Percentiles rank a stretch among this genome's conserved stretches.
These are phyloP conservation scores for Lordiphosa mommai DNA, from an alignment of 1,140 invertebrate genomes.

Conservation along the genomic window DNA sequence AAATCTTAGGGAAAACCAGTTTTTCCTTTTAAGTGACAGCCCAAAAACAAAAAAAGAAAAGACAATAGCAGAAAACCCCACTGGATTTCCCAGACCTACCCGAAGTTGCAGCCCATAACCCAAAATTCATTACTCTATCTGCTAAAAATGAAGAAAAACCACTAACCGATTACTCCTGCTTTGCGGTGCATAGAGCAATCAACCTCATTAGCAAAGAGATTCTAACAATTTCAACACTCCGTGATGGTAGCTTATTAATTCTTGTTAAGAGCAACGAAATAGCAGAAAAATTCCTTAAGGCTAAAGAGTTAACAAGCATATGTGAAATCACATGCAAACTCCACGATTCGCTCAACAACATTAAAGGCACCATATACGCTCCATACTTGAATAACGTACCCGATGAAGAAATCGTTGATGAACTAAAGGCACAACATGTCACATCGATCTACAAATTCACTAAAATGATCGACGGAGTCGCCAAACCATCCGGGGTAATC, in stretches of 20 bases:
- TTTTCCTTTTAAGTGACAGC: neutral
- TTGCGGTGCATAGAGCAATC: too few species aligned
- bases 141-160: neutral
- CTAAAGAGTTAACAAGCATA: neutral
- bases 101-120: conserved; percentile 2
- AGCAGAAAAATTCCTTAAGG: conserved; percentile 1
- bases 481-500: conserved; percentile 3
- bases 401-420: conserved; percentile 3
- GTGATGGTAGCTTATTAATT: conserved; percentile 5
- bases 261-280: neutral
- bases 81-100: conserved; percentile 2
- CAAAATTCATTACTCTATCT: neutral
- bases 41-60: conserved; percentile 6
- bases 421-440: neutral
- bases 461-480: neutral
- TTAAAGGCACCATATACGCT: conserved; percentile 1
- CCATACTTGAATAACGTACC: conserved; percentile 6
- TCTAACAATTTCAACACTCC: conserved; percentile 1
- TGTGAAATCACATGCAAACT: conserved; percentile 9
- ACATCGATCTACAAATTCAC: conserved; percentile 5
- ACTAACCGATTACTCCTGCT: conserved; percentile 2
- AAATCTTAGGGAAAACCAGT: too few species aligned
- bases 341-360: conserved; percentile 5
- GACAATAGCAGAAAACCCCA: neutral
- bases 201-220: too few species aligned